These are phyloP conservation scores for Uloborus plumipes DNA, from an alignment of 2,888 invertebrate genomes.

Conservation along the genomic window DNA sequence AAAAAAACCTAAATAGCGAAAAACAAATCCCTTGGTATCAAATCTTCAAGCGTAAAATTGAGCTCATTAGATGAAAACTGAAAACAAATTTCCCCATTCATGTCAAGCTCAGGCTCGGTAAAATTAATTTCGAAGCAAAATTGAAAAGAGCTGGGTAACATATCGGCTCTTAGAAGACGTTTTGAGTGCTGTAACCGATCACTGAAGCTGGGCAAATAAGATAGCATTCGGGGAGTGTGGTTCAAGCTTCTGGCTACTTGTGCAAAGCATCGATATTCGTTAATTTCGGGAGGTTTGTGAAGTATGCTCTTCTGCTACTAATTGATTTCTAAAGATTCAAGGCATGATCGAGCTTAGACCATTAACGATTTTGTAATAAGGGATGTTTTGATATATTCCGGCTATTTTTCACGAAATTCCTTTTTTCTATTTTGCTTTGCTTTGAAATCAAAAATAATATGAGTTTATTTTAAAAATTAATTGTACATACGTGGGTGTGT, in stretches of 20 bases:
- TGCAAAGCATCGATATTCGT: slow-evolving; percentile 48
- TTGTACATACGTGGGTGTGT: no score
- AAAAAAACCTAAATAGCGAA: no score
- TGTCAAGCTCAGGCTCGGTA: slow-evolving; percentile 12
- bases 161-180: slow-evolving; percentile 22
- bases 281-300: slow-evolving; percentile 41
- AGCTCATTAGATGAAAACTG: slow-evolving; percentile 26
- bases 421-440: no score
- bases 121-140: slow-evolving; percentile 40
- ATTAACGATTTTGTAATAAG: slow-evolving; percentile 32
- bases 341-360: not conserved
- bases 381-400: no score
- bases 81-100: slow-evolving; percentile 32
- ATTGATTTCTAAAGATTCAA: slow-evolving; percentile 52
- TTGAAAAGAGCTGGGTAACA: slow-evolving; percentile 30
- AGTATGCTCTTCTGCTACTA: slow-evolving; percentile 25
- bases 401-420: no score
- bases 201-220: slow-evolving; percentile 51
- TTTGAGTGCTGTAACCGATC: slow-evolving; percentile 15
- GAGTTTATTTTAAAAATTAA: no score
- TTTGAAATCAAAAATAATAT: no score
- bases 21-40: no score
- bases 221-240: slow-evolving; percentile 19
- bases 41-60: slow-evolving; percentile 22
- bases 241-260: slow-evolving; percentile 10